These are phyloP conservation scores for Thrips palmi DNA, from an alignment of 1,140 invertebrate species.

Conservation along the genomic window DNA sequence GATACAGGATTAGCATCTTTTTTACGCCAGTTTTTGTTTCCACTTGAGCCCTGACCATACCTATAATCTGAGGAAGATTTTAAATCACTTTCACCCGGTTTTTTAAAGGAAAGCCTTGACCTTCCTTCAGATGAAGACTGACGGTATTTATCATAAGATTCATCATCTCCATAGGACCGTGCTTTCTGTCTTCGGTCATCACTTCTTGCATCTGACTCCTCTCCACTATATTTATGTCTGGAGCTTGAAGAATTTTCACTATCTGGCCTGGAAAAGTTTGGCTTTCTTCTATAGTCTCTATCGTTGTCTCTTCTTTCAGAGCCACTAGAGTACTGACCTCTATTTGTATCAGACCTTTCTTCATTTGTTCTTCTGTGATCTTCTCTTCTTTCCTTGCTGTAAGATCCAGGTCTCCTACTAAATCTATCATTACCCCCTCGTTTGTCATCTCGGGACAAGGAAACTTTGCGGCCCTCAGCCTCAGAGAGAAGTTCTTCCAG, in stretches of 20 bases:
- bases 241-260: not conserved
- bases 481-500: conserved; percentile 22
- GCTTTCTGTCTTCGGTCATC: no score
- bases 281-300: conserved; percentile 1
- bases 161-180: no score
- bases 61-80: no score
- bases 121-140: no score
- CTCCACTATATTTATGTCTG: conserved; percentile 12
- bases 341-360: conserved; percentile 13
- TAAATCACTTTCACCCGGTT: no score
- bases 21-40: no score
- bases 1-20: no score
- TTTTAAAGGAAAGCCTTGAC: no score
- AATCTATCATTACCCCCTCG: not conserved
- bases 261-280: not conserved
- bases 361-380: conserved; percentile 8
- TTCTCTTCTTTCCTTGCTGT: conserved; percentile 1
- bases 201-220: conserved; percentile 8
- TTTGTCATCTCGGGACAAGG: no score
- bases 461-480: not conserved
- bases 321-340: conserved; percentile 12
- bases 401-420: not conserved
- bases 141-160: no score
- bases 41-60: no score
- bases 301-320: conserved; percentile 10